Base-by-base conservation (phyloP, 2,797 vertebrate species). In the Orestias chungarensis region DNA sequence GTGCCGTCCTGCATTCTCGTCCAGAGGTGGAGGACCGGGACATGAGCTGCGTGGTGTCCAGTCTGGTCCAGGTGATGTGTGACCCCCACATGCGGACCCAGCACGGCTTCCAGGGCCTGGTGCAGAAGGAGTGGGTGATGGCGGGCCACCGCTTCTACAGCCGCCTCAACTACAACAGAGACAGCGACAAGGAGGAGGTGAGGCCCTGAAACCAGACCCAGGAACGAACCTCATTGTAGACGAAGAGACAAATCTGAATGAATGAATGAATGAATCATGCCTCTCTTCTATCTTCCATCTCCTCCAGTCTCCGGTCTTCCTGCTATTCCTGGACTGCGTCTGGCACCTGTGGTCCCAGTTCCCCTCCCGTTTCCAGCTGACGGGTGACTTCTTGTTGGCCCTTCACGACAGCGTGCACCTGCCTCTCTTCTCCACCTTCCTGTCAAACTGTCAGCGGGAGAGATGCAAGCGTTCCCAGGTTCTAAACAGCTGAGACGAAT, bases 121-220 rank as follows among this genome's bases (percentile, higher is more conserved):
- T 99, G 57, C 97, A 99, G 94, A 93, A 96, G 78, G 97, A 99
- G 79, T 99, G 97, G 97, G 95, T 99, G 77, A 95, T 93, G 38
- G 94, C 95, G 0, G 97, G 97, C 2, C 97, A 98, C 75, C 95
- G 96, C 59, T 99, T 98, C 91, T 93, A 93, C n/a, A 95, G 74
- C 59, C 95, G 97, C 20, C 79, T 95, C 64, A 96, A 97, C 88
- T 95, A 94, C n/a, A 76, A 91, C 76, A 85, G 88, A 0, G 92
- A 95, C 82, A 92, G 77, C 2, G 94, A 96, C 75, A 94, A 94
- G 31, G 95, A 97, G 46, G 96, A 97, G 94, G 96, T 96, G 75
- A 85, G 86, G 2, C 12, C 31, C 46, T 31, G 3, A 7, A n/a
- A n/a, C 25, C 17, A 23, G 49, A 6, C 20, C 35, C 10, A 20